A percentile compares a stretch with the other conserved stretches of the same genome.
Evolutionary conservation across 2,113 vertebrate species (phyloP).

Genomic region (Seriola aureovittata): DNA sequence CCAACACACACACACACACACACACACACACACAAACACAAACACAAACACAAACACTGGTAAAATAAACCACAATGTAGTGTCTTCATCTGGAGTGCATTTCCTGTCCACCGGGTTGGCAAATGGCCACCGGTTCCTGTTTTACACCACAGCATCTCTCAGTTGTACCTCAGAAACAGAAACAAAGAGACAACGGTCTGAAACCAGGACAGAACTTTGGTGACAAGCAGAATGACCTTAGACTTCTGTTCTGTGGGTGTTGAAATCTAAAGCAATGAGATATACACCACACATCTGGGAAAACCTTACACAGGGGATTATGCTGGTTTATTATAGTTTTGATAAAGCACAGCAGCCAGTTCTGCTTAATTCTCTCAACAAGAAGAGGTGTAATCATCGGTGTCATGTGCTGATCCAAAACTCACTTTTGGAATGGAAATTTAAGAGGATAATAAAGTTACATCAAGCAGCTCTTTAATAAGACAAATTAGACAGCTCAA

Average conservation of each 20-base stretch:
- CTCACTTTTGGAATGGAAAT: conserved; percentile 40
- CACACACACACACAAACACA: conserved; percentile 26
- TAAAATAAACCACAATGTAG: conserved; percentile 55
- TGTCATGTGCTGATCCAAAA: conserved; percentile 40
- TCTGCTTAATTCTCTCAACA: conserved; percentile 33
- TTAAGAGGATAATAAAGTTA: conserved; percentile 43
- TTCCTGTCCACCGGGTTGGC: conserved; percentile 62
- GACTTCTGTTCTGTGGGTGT: neutral
- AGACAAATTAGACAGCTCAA: conserved; percentile 41
- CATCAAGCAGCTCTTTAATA: conserved; percentile 32
- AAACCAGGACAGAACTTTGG: conserved; percentile 13
- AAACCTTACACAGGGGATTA: conserved; percentile 55
- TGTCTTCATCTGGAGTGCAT: conserved; percentile 75
- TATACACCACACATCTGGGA: conserved; percentile 66
- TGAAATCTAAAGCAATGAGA: conserved; percentile 17
- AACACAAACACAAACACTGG: conserved; percentile 27
- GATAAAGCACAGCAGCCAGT: conserved; percentile 40
- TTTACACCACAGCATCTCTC: conserved; percentile 47
- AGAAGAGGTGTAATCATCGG: conserved; percentile 44
- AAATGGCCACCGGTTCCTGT: conserved; percentile 36
- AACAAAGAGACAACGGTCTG: neutral
- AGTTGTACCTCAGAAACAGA: conserved; percentile 1
- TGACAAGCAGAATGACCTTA: conserved; percentile 4
- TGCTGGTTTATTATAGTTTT: conserved; percentile 45
- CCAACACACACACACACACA: conserved; percentile 25